Percentiles rank a stretch among this genome's conserved stretches.
Evolutionary conservation across 2,888 invertebrate species (phyloP).

Genomic region (Myopa testacea): DNA sequence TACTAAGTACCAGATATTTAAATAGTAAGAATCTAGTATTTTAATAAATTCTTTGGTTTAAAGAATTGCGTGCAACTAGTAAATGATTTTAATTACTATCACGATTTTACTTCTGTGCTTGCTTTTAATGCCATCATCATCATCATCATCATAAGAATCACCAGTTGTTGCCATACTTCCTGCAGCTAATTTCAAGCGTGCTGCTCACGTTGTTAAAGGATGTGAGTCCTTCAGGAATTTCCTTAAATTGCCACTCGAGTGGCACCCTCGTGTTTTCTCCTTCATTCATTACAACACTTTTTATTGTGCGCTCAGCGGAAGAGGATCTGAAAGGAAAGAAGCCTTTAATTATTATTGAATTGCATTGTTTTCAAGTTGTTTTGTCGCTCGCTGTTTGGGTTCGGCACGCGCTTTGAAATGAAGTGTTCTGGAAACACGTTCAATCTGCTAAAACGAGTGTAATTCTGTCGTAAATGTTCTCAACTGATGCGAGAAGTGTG

Average conservation of each 20-base stretch:
- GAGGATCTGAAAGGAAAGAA: background rate
- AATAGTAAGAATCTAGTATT: no score
- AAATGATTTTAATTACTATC: no score
- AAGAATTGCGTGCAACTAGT: no score
- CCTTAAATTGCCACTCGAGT: background rate
- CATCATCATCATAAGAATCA: no score
- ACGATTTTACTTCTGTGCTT: no score
- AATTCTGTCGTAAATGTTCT: background rate
- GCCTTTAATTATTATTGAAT: background rate
- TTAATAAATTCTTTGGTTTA: no score
- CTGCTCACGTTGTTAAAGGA: no score
- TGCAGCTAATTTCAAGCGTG: background rate
- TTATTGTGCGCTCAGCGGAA: background rate
- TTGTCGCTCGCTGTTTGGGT: background rate
- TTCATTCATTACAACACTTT: background rate
- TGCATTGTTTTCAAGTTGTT: background rate
- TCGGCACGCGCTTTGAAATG: conserved; percentile 11
- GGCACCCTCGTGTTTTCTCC: background rate
- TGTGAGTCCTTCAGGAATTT: background rate
- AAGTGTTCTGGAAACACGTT: background rate
- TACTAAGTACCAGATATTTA: no score
- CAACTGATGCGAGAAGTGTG: background rate
- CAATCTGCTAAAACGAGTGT: background rate
- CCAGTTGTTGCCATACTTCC: background rate
- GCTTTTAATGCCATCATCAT: no score